Evolutionary conservation across 2,113 vertebrate species (phyloP).

Genomic region (Etheostoma spectabile): DNA sequence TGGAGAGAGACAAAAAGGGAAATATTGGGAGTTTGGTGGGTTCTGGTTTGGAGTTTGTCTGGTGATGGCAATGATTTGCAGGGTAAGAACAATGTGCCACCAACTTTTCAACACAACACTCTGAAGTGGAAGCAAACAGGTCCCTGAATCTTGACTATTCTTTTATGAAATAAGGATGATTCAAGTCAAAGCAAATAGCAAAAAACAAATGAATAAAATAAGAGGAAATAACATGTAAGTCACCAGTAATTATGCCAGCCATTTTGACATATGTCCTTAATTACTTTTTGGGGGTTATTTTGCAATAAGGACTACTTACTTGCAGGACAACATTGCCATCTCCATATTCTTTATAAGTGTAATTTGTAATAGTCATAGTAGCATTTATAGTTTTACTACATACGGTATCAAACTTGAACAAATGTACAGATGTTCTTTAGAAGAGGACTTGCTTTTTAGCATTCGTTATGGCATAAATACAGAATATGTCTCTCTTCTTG

Average conservation of each 20-base stretch:
- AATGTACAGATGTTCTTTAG: not conserved
- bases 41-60: slow-evolving; percentile 5
- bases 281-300: not conserved
- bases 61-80: not conserved
- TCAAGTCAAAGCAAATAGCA: not conserved
- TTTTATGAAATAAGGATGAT: not conserved
- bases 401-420: not conserved
- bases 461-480: not conserved
- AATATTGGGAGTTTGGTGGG: slow-evolving; percentile 3
- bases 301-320: not conserved
- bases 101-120: not conserved
- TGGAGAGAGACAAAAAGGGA: slow-evolving; percentile 2
- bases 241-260: not conserved
- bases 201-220: not conserved
- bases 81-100: not conserved
- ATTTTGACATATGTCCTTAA: not conserved
- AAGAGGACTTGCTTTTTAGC: not conserved
- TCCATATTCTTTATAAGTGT: not conserved
- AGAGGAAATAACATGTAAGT: not conserved
- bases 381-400: not conserved
- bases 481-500: not conserved
- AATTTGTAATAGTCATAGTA: not conserved
- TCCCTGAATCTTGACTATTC: not conserved
- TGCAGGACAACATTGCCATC: not conserved
- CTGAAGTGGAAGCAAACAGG: slow-evolving; percentile 1